Conservation (phyloP, 2,888 invertebrate species). For the Eulithis testata region DNA sequence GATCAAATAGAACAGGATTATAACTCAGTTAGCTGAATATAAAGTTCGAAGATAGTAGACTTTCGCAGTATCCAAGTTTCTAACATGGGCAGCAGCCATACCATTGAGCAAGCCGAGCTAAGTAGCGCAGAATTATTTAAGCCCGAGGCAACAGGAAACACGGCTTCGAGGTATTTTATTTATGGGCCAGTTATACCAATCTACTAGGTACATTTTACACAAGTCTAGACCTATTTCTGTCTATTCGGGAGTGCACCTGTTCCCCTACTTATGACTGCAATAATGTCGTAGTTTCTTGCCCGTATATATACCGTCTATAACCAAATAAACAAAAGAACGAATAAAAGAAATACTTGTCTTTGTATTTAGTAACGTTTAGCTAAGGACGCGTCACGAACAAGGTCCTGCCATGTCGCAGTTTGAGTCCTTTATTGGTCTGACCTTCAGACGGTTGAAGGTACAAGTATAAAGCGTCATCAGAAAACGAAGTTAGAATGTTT, state of each 20-base stretch:
- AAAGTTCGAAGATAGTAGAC: neutral
- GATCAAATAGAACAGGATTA: too few relatives aligned
- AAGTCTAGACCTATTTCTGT: slow-evolving; percentile 34
- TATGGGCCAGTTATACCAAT: slow-evolving; percentile 30
- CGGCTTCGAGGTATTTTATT: slow-evolving; percentile 39
- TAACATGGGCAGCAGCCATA: slow-evolving; percentile 18
- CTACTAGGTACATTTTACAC: slow-evolving; percentile 26
- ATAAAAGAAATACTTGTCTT: slow-evolving; percentile 20
- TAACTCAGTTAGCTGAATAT: neutral
- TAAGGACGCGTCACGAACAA: slow-evolving; percentile 25
- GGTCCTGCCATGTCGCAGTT: slow-evolving; percentile 23
- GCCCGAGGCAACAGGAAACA: slow-evolving; percentile 40
- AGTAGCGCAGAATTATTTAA: slow-evolving; percentile 38
- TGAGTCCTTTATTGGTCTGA: slow-evolving; percentile 30
- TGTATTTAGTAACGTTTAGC: slow-evolving; percentile 8
- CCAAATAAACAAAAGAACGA: neutral
- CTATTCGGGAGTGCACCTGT: neutral
- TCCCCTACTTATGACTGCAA: neutral
- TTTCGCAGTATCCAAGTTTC: slow-evolving; percentile 13
- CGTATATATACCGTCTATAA: neutral
- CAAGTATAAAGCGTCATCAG: slow-evolving; percentile 4
- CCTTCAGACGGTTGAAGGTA: slow-evolving; percentile 31
- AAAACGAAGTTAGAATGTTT: neutral
- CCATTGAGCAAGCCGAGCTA: slow-evolving; percentile 41
- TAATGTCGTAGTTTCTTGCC: too few relatives aligned